Base-by-base conservation (phyloP, 92 coral and sea anemone genomes). In the Zoanthus gigantus region DNA sequence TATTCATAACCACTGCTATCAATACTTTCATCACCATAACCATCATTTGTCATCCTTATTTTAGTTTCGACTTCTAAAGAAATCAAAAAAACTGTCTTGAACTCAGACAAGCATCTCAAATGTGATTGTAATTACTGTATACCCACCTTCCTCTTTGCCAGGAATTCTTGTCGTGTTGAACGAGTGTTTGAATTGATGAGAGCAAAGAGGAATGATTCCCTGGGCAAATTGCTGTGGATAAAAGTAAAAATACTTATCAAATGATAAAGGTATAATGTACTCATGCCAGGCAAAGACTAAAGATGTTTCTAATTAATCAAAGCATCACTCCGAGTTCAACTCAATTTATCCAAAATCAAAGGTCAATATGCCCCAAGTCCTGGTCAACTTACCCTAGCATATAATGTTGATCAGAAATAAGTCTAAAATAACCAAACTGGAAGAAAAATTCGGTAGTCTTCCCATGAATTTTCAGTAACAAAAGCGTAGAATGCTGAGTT, bases 81-180 rank as follows among this genome's bases (percentile, higher is more conserved):
- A 57, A 52, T 52, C 1, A 4, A 12, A 57, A 9, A 17, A 23
- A 11, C 18, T 9, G 0, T 66, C 31, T 1, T 6, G 9, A 66
- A 66, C 72, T 18, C 10, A 23, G 52, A 66, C 34, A 66, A 60
- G 13, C 0, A 3, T n/a, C 5, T 3, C 71, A 65, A 12, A 7
- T 12, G 28, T 29, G 5, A 68, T 14, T 68, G 2, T 28, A 47
- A 47, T 8, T 4, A 47, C 52, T 4, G 52, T 50, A 11, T 50
- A 50, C 56, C 10, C 56, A 97, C 99, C 99, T 94, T 95, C 97
- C 79, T 95, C 97, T 92, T 93, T 97, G 47, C 96, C 96, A 15
- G 99, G 99, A 52, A 97, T 95, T 90, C 99, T 93, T 65, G 99
- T 97, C 32, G 98, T 92, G 89, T 93, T 92, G 76, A 97, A 97